phyloP scores from a whole-genome alignment of 2,797 vertebrate species.

The Leptoclinus maculatus region DNA sequence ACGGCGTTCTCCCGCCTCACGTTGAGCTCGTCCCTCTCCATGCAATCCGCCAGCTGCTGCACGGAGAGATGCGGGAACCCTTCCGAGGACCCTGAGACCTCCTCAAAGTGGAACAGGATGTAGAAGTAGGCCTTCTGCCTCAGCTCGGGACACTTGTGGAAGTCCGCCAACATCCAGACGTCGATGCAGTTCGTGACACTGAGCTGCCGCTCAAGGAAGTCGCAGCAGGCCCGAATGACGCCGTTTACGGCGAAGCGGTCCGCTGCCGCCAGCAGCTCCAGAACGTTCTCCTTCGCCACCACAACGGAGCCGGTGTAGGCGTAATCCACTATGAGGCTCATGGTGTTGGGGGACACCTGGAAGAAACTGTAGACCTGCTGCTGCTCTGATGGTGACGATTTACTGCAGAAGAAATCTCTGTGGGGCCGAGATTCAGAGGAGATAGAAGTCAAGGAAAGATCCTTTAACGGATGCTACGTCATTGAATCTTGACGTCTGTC shows the following conservation, averaged over 20 bases:
- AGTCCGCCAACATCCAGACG: background rate
- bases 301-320: constrained; percentile 17
- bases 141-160: constrained; percentile 2
- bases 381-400: background rate
- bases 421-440: background rate
- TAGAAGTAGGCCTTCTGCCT: background rate
- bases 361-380: constrained; percentile 19
- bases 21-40: constrained; percentile 84
- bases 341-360: background rate
- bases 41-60: constrained; percentile 77
- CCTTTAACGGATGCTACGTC: too few relatives aligned
- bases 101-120: constrained; percentile 37
- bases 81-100: background rate
- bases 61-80: constrained; percentile 33
- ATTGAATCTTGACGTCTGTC: too few relatives aligned
- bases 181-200: constrained; percentile 23
- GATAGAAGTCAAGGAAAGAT: too few relatives aligned
- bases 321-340: constrained; percentile 30
- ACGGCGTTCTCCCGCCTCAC: constrained; percentile 78
- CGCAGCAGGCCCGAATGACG: constrained; percentile 2
- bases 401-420: constrained; percentile 33
- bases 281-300: constrained; percentile 25
- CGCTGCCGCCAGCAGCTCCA: constrained; percentile 27
- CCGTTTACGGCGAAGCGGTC: background rate
- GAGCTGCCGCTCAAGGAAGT: constrained; percentile 21